Conservation (phyloP, 2,888 invertebrate genomes). For the Dinocampus coccinellae region DNA sequence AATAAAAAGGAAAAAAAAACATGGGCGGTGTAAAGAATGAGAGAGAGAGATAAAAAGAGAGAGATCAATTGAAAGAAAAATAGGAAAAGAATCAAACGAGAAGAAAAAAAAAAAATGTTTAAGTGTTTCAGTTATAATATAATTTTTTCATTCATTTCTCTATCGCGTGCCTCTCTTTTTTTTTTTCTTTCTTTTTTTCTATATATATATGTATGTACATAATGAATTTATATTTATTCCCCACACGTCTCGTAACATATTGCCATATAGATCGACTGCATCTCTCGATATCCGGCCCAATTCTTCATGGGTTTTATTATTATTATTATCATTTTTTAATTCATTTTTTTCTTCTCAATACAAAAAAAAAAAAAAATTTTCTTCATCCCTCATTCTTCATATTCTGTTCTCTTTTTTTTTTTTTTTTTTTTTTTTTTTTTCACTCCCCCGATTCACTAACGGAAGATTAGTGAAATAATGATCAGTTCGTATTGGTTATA, state of each 20-base stretch:
- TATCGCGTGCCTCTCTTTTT: not conserved
- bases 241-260: slow-evolving; percentile 51
- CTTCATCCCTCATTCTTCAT: not conserved
- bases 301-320: slow-evolving; percentile 48
- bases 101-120: not conserved
- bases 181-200: not conserved
- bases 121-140: not conserved
- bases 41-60: no score
- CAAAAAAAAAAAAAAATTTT: not conserved
- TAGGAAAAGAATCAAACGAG: not conserved
- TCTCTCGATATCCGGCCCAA: slow-evolving; percentile 57
- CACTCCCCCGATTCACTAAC: no score
- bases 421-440: no score
- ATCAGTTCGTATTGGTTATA: slow-evolving; percentile 34
- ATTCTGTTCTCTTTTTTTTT: not conserved
- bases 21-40: not conserved
- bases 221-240: slow-evolving; percentile 8
- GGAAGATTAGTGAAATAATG: slow-evolving; percentile 54
- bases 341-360: slow-evolving; percentile 31
- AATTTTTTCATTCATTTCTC: slow-evolving; percentile 17
- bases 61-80: no score
- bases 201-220: slow-evolving; percentile 5
- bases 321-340: no score
- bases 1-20: not conserved
- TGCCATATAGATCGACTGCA: slow-evolving; percentile 36